A percentile compares a stretch with the other conserved stretches of the same genome.
Conservation (phyloP, 2,888 invertebrate genomes). For the Fragum sueziense region DNA sequence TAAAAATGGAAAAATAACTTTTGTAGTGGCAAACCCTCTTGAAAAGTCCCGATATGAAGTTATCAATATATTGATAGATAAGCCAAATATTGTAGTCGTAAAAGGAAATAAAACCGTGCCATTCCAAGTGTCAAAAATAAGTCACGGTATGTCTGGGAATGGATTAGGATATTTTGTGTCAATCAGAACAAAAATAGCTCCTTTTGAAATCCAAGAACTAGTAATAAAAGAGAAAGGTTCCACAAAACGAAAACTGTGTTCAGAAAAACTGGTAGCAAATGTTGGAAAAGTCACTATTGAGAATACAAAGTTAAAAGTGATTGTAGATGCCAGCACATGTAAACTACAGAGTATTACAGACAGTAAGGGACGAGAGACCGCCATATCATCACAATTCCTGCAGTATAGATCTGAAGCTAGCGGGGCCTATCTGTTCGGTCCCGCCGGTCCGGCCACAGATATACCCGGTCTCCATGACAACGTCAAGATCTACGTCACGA, state of each 20-base stretch:
- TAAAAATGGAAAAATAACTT: constrained; percentile 53
- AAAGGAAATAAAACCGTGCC: constrained; percentile 12
- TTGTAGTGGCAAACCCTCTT: constrained; percentile 91
- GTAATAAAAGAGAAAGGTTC: background rate
- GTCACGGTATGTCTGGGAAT: constrained; percentile 3
- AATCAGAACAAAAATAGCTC: constrained; percentile 91
- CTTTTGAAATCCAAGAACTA: constrained; percentile 86
- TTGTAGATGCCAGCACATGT: constrained; percentile 68
- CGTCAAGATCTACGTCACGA: constrained; percentile 90
- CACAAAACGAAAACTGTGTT: background rate
- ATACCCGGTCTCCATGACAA: constrained; percentile 47
- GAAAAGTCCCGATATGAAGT: constrained; percentile 90
- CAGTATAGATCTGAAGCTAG: constrained; percentile 88
- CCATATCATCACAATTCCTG: constrained; percentile 25
- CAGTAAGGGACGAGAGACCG: constrained; percentile 83
- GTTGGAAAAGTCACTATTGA: constrained; percentile 27
- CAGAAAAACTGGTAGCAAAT: background rate
- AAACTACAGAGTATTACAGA: constrained; percentile 88
- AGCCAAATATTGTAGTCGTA: constrained; percentile 88
- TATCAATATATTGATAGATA: constrained; percentile 88
- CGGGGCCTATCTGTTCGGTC: constrained; percentile 80
- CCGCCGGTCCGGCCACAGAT: constrained; percentile 69
- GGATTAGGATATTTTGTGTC: constrained; percentile 83
- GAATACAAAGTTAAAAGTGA: constrained; percentile 65
- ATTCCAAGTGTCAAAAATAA: constrained; percentile 4